A percentile compares a stretch with the other conserved stretches of the same genome.
phyloP scores from a whole-genome alignment of 2,888 invertebrate genomes.

The Aricia artaxerxes region DNA sequence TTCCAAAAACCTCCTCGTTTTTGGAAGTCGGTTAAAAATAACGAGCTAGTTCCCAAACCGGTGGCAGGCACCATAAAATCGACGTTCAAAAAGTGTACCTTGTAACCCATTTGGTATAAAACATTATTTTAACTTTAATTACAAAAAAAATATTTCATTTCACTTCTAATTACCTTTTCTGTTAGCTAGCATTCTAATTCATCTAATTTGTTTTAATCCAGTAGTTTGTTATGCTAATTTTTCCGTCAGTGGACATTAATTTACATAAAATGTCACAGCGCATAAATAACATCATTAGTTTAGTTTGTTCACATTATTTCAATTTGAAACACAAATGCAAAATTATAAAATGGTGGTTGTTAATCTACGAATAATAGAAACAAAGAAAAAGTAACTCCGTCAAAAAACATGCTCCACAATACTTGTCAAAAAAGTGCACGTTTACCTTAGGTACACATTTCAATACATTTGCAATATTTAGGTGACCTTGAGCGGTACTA shows the following conservation, averaged over 20 bases:
- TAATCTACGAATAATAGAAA: not conserved
- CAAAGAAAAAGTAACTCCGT: no score
- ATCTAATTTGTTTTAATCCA: not conserved
- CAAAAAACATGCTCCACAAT: no score
- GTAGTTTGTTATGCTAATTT: slow-evolving; percentile 1
- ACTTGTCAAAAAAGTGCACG: no score
- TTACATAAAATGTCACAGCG: slow-evolving; percentile 4
- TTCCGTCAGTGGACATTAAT: not conserved
- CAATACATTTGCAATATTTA: no score
- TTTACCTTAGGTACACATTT: no score
- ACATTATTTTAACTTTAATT: not conserved
- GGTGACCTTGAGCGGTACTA: no score
- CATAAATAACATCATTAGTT: slow-evolving; percentile 17
- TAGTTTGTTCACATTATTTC: not conserved
- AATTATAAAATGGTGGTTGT: not conserved
- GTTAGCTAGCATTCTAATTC: not conserved
- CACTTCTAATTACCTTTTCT: not conserved
- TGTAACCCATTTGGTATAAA: no score
- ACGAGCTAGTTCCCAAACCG: no score
- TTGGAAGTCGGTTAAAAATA: no score
- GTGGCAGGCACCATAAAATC: no score
- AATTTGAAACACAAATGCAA: not conserved
- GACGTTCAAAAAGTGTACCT: no score
- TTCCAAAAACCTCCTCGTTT: no score
- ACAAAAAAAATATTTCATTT: not conserved